These are phyloP conservation scores for Doryteuthis pealeii DNA, from an alignment of 1,140 invertebrate genomes.

Conservation along the genomic window DNA sequence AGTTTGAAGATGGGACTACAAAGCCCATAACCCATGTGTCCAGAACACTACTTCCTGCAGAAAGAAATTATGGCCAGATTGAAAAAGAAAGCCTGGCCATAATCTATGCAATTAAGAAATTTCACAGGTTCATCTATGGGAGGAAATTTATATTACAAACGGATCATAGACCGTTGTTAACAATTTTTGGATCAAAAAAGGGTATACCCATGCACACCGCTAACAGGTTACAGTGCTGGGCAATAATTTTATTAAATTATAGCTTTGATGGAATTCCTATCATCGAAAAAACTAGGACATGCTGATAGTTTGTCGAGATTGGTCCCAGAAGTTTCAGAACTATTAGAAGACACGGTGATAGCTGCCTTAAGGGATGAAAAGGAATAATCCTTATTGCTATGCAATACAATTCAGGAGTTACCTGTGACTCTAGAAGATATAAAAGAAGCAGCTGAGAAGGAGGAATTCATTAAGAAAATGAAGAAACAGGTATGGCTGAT, in stretches of 20 bases:
- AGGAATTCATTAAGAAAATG: not conserved
- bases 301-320: not conserved
- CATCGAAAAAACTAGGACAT: not conserved
- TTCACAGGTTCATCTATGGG: too few species aligned
- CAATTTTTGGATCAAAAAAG: too few species aligned
- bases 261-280: not conserved
- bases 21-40: too few species aligned
- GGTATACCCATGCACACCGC: not conserved
- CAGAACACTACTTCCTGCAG: too few species aligned
- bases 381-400: not conserved
- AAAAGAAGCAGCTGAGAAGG: not conserved
- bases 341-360: not conserved
- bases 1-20: too few species aligned
- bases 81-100: too few species aligned
- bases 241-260: too few species aligned
- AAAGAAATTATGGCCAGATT: too few species aligned
- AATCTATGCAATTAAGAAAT: too few species aligned
- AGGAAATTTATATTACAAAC: too few species aligned
- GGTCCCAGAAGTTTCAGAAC: not conserved
- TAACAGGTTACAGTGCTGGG: not conserved
- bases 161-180: too few species aligned
- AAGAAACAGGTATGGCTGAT: not conserved
- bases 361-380: not conserved
- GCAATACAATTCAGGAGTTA: not conserved
- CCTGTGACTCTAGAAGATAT: not conserved